These are phyloP conservation scores for Pachycephala philippinensis DNA, from an alignment of 2,113 vertebrate species.

Conservation along the genomic window DNA sequence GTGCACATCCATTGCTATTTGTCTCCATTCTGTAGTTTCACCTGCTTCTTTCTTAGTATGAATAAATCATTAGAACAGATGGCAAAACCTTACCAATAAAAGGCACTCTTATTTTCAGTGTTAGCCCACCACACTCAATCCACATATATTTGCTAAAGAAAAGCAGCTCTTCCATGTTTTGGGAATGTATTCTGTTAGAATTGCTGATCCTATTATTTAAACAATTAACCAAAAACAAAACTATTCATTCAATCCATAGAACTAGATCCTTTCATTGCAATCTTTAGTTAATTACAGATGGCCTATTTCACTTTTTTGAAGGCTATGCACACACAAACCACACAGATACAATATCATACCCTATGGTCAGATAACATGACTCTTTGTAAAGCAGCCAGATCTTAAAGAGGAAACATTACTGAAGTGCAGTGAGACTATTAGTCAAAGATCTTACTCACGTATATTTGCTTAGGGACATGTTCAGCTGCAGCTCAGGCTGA, in stretches of 20 bases:
- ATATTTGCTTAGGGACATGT: neutral
- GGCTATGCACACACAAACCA: neutral
- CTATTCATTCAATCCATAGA: neutral
- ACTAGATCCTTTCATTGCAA: neutral
- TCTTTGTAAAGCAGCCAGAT: neutral
- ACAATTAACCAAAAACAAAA: neutral
- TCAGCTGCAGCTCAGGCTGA: neutral
- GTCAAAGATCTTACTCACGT: neutral
- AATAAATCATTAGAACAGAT: slow-evolving; percentile 77
- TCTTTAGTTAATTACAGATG: neutral
- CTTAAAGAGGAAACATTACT: neutral
- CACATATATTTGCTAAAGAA: slow-evolving; percentile 34
- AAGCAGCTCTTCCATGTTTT: slow-evolving; percentile 18
- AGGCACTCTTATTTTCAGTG: slow-evolving; percentile 55
- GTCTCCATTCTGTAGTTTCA: slow-evolving; percentile 68
- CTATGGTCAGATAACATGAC: neutral
- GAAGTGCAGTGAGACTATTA: neutral
- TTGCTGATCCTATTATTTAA: slow-evolving; percentile 1
- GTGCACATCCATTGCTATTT: slow-evolving; percentile 31
- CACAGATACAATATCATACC: neutral
- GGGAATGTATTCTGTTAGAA: neutral
- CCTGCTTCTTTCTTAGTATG: slow-evolving; percentile 60
- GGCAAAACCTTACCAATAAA: slow-evolving; percentile 70
- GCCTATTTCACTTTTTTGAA: neutral
- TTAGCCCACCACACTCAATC: slow-evolving; percentile 50